A percentile compares a stretch with the other conserved stretches of the same genome.
These are phyloP conservation scores for Fukomys damarensis DNA, from an alignment of 2,113 vertebrate genomes.

Conservation along the genomic window DNA sequence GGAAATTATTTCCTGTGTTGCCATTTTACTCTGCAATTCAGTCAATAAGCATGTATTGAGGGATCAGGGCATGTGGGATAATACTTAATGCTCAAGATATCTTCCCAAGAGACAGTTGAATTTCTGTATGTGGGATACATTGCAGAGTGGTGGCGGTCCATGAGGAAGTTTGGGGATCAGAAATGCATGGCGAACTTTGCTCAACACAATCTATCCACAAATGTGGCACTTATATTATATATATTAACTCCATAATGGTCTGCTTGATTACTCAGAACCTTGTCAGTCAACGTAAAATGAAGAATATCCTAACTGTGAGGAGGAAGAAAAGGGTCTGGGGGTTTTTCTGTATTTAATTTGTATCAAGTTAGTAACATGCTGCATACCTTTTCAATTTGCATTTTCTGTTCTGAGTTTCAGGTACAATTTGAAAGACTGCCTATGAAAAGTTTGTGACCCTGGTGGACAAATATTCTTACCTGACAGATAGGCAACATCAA, in stretches of 20 bases:
- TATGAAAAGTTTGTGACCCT: neutral
- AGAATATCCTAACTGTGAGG: neutral
- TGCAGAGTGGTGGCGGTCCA: neutral
- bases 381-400: neutral
- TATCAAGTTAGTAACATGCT: neutral
- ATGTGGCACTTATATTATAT: neutral
- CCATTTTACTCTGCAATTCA: neutral
- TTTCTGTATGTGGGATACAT: neutral
- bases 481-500: neutral
- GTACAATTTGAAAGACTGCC: neutral
- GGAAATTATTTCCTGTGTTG: neutral
- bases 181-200: neutral
- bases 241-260: neutral
- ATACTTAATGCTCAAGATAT: neutral
- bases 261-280: neutral
- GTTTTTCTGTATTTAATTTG: neutral
- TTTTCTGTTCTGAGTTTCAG: slow-evolving; percentile 33
- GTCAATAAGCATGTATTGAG: neutral
- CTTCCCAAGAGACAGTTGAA: neutral
- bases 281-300: neutral
- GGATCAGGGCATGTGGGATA: neutral
- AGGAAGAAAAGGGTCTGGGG: neutral
- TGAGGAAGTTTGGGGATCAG: neutral
- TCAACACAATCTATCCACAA: neutral
- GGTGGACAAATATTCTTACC: neutral